These are phyloP conservation scores for Agrypnia vestita DNA, from an alignment of 1,140 invertebrate genomes.

Conservation along the genomic window DNA sequence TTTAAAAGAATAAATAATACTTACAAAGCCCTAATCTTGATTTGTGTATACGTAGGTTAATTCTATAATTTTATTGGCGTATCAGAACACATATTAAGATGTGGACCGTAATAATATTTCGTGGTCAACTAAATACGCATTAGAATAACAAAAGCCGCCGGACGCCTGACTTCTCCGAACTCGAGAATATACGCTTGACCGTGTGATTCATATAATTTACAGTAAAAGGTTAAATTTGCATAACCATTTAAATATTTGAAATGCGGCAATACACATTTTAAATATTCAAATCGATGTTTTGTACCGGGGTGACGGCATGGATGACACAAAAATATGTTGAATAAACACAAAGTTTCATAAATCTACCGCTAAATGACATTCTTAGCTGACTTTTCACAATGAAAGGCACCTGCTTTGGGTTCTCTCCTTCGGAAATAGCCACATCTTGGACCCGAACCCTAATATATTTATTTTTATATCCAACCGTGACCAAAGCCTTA, in stretches of 20 bases:
- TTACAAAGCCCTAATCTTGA: conserved; percentile 28
- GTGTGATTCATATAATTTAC: conserved; percentile 31
- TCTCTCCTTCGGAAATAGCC: not conserved
- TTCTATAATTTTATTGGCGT: conserved; percentile 16
- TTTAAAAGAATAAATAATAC: conserved; percentile 22
- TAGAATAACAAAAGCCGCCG: conserved; percentile 38
- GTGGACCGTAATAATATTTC: conserved; percentile 29
- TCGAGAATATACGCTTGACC: conserved; percentile 1
- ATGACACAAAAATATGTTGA: conserved; percentile 22
- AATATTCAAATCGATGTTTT: conserved; percentile 42
- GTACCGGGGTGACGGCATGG: conserved; percentile 11
- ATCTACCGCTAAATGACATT: conserved; percentile 38
- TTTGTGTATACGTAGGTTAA: conserved; percentile 32
- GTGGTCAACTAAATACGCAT: conserved; percentile 32
- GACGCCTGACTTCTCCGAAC: conserved; percentile 17
- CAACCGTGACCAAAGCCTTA: conserved; percentile 56
- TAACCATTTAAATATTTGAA: conserved; percentile 37
- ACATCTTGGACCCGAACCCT: not conserved
- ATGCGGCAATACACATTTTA: conserved; percentile 28
- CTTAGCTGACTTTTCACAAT: conserved; percentile 18
- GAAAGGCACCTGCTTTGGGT: conserved; percentile 17
- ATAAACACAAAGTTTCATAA: conserved; percentile 38
- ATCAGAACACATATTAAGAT: conserved; percentile 18
- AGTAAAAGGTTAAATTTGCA: conserved; percentile 36
- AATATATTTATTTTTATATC: conserved; percentile 57